Evolutionary conservation across 2,113 vertebrate genomes (phyloP), one percentile per base, ranked within the genome.

Genomic region (Pangasianodon gigas): DNA sequence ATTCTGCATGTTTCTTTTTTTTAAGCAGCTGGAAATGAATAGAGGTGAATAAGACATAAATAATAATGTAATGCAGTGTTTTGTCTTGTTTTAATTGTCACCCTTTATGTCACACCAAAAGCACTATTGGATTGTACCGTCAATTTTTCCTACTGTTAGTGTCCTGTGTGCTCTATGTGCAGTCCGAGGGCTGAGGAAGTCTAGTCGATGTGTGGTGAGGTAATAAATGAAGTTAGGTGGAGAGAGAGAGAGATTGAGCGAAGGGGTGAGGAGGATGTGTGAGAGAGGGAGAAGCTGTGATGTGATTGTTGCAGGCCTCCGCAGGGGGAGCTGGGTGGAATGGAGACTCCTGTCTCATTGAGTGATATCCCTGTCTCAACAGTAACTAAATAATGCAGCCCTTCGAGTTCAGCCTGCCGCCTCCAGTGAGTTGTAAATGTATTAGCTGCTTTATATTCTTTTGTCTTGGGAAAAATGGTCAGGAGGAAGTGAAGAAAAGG

Each of bases 361-460:
- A 96, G 95, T 95, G 96, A 96, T 96, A 96, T 93, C 95, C 95
- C 94, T 96, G 95, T 96, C 95, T 96, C 94, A 94, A 94, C 95
- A 94, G 94, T 95, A 91, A 94, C 96, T 96, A 96, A 96, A 96
- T 94, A 96, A 92, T 93, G n/a, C 92, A 86, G 89, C 91, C 91
- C 86, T 88, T 85, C 90, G 80, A 91, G 94, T 94, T 94, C 94
- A 94, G 93, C 94, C 93, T 93, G 89, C 90, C 85, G 77, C 71
- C 92, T 88, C 90, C 92, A 51, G 91, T 95, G 93, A 94, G 93
- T 95, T 95, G 93, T 94, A 96, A 95, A 96, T 95, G 93, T 94
- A 96, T 96, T 96, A 95, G 93, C 94, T 96, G 94, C 93, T 93
- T 95, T 93, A 94, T 94, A 95, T 95, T 94, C 95, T 95, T 96